Evolutionary conservation across 2,888 invertebrate genomes (phyloP).

Genomic region (Peribatodes rhomboidaria): DNA sequence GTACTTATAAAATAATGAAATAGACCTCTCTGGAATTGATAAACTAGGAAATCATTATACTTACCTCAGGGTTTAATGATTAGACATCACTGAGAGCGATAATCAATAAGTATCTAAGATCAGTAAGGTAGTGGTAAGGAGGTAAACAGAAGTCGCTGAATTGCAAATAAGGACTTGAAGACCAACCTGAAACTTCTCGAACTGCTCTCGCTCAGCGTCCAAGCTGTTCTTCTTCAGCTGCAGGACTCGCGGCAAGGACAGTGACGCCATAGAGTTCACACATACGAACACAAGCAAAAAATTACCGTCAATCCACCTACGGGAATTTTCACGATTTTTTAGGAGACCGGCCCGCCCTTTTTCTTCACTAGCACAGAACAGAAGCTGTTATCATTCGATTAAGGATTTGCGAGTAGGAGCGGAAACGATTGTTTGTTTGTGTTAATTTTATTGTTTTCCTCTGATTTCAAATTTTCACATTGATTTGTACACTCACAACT

Average conservation of each 20-base stretch:
- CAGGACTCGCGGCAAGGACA: conserved; percentile 90
- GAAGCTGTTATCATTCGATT: background rate
- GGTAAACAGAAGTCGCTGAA: background rate
- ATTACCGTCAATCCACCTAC: conserved; percentile 26
- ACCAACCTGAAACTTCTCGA: conserved; percentile 93
- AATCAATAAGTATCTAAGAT: too few species aligned
- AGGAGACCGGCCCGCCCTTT: background rate
- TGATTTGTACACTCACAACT: conserved; percentile 16
- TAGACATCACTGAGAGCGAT: too few species aligned
- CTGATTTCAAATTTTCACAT: conserved; percentile 13
- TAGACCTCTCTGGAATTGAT: too few species aligned
- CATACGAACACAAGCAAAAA: conserved; percentile 66
- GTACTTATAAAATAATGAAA: too few species aligned
- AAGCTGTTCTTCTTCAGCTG: conserved; percentile 92
- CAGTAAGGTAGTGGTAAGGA: background rate
- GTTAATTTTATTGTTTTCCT: conserved; percentile 20
- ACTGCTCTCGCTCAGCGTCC: conserved; percentile 93
- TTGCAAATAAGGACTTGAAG: background rate
- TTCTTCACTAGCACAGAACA: background rate
- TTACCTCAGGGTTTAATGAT: too few species aligned
- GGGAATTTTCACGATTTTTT: conserved; percentile 30
- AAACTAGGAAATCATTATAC: too few species aligned
- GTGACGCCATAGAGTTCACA: conserved; percentile 89
- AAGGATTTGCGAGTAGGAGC: background rate
- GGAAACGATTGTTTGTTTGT: background rate